phyloP scores from a whole-genome alignment of 1,140 invertebrate species.

The Trichonephila inaurata region DNA sequence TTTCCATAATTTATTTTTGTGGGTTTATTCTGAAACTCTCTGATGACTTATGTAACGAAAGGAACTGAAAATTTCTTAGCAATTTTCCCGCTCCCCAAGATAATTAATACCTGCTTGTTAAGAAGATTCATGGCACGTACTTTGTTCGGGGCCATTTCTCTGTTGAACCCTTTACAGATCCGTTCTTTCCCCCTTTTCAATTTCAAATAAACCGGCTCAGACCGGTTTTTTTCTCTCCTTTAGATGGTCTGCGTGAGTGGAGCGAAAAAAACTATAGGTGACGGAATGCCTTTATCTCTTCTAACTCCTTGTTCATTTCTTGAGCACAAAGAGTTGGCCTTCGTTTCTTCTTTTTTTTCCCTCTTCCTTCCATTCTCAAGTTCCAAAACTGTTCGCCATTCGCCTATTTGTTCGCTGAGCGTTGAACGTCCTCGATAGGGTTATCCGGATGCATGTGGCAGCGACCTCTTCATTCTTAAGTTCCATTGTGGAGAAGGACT shows the following conservation, averaged over 20 bases:
- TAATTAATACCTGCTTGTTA: neutral
- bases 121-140: neutral
- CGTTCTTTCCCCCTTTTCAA: constrained; percentile 30
- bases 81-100: neutral
- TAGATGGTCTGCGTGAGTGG: constrained; percentile 1
- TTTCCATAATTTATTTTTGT: too few relatives aligned
- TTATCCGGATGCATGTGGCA: constrained; percentile 21
- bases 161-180: constrained; percentile 41
- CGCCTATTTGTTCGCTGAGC: neutral
- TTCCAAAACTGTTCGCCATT: constrained; percentile 15
- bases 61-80: too few relatives aligned
- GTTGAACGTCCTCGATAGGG: constrained; percentile 54
- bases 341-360: neutral
- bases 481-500: neutral
- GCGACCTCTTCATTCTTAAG: constrained; percentile 24
- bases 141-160: constrained; percentile 33
- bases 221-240: constrained; percentile 48
- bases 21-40: too few relatives aligned
- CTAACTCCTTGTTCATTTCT: constrained; percentile 18
- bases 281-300: constrained; percentile 34
- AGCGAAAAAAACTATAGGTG: neutral
- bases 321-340: constrained; percentile 61
- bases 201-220: constrained; percentile 60
- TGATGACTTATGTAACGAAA: too few relatives aligned
- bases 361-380: neutral